Base-by-base conservation (phyloP, 1,140 invertebrate species). In the Ceratina australensis region DNA sequence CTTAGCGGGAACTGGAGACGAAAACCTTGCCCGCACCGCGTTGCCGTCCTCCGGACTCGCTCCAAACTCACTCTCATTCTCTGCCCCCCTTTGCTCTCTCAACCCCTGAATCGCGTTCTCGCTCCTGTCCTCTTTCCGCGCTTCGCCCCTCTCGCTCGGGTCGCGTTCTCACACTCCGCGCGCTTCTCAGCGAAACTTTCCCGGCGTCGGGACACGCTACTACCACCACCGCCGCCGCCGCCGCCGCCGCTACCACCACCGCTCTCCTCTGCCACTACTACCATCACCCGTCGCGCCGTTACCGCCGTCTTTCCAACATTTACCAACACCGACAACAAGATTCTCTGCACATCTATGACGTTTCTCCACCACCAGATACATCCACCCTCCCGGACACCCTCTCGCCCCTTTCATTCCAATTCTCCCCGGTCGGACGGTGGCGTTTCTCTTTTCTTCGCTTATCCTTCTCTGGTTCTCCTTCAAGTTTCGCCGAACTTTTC, bases 1-100 rank as follows among this genome's bases (percentile, higher is more conserved):
- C 89, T 89, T 88, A 88, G 89, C 91, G 91, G 89, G 87, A 91
- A 92, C 91, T 92, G 90, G 84, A 89, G 85, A 82, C 83, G 86
- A 87, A 84, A 86, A 88, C 87, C 78, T 83, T 84, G 79, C 85
- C 88, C 78, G 82, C 80, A 82, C 82, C 88, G 83, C 79, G 80
- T 86, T 82, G 69, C 82, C 79, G 84, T 86, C 80, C 85, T 86
- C 81, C 79, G 75, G 76, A 82, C 82, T 86, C 82, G 69, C 75
- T 86, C 80, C 81, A 83, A 81, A 80, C 81, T 86, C 84, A 82
- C 75, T 61, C 66, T 73, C 81, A 72, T 74, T 50, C 54, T 68
- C 74, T 61, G 66, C 72, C 66, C 77, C 33, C 65, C 71, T 52
- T 75, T 63, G 26, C 82, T 52, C 61, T 33, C 47, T 22, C 47